Base-by-base conservation (phyloP, 2,797 vertebrate species). In the Rhodeus uyekii region DNA sequence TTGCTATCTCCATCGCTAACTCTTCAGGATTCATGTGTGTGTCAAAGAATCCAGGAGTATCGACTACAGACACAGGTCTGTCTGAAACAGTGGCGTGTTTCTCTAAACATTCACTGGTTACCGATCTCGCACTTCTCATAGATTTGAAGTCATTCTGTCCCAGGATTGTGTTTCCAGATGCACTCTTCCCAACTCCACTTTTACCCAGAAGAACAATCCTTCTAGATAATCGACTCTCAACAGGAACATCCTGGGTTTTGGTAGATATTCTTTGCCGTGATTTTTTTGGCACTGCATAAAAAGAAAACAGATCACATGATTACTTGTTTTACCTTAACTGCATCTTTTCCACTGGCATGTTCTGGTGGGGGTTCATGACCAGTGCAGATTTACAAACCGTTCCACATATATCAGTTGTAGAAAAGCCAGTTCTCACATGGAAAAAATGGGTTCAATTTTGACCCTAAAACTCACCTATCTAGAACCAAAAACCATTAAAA, bases 1-100 rank as follows among this genome's bases (percentile, higher is more conserved):
- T 72, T 2, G 29, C 55, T 48, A 29, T 5, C 76, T 85, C 80
- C 16, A 1, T 4, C 8, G 12, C 9, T 9, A 50, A 8, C 0
- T 36, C 18, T 13, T 68, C 75, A 75, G 18, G 5, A 8, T n/a
- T 3, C 0, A 16, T 2, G 0, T 13, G 0, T 32, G 75, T 85
- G 1, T 53, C 50, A 10, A 53, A 53, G 1, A 85, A 42, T 14
- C 84, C 69, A 74, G 84, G 80, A 38, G 84, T 85, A 27, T 85
- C 84, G 0, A 85, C 44, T 8, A 84, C 71, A 67, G 60, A 73
- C 38, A 83, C 34, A 13, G 13, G 65, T 39, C 46, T 64, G 16
- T 22, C 76, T 79, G 8, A 61, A 67, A 79, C 46, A 0, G 3
- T 16, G 8, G 14, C 38, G 0, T 46, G 5, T 14, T 74, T 3